Evolutionary conservation across 2,113 vertebrate genomes (phyloP), one percentile per base, ranked within the genome.

Genomic region (Bos taurus): DNA sequence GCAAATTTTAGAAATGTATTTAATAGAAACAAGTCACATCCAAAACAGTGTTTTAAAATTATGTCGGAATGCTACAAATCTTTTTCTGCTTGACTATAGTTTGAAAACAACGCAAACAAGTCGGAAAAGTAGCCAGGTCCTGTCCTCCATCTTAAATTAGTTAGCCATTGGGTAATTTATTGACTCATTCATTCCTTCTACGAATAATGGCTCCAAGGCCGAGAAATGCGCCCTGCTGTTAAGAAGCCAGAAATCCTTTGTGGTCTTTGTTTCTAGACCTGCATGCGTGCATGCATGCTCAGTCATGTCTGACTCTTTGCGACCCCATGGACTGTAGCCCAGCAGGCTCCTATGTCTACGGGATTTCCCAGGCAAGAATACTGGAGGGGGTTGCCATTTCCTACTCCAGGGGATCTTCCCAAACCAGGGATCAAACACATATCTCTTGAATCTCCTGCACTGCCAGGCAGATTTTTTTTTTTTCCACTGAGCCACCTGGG

Each of bases 211-310:
- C 40, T 56, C 52, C 16, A 30, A 87, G 59, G 60, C 64, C 50
- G 43, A 91, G 77, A 67, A 54, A 56, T 15, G 50, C 8, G 33
- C 23, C 46, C 7, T 6, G 4, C n/a, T 11, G 5, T 25, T 17
- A 78, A 33, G 48, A 28, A 46, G 71, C 54, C 62, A 82, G 71
- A 92, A 40, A 59, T 28, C 62, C 56, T 14, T 33, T 14, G 28
- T 1, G 5, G 52, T 60, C 33, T 90, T 48, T 81, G 56, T 81
- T 71, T 52, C 57, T 17, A 64, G 90, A 90, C 33, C 48, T 28
- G 30, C 11, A 0, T 0, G 13, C 6, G 1, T 26, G 71, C 21
- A 4, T 26, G 40, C 12, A 1, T 0, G 6, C 23, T 77, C 40
- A 77, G 40, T 15, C 3, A 3, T 77, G 13, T 77, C 71, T 25